Conservation (phyloP, 1,140 invertebrate species). For the Brachionus rotundiformis region DNA sequence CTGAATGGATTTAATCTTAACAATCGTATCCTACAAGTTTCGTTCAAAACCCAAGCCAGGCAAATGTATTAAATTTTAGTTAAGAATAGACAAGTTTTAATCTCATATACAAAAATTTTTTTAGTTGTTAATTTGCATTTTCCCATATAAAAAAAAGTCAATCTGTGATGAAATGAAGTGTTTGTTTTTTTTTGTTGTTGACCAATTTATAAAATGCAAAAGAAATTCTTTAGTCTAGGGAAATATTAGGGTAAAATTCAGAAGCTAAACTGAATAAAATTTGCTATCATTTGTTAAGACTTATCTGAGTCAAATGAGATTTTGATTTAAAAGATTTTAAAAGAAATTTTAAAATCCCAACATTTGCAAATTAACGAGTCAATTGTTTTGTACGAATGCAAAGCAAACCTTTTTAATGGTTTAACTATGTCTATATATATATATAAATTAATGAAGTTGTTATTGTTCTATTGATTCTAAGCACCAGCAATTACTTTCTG, state of each 20-base stretch:
- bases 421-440: neutral
- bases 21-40: constrained; percentile 95
- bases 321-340: neutral
- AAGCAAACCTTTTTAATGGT: constrained; percentile 14
- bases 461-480: neutral
- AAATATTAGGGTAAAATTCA: constrained; percentile 32
- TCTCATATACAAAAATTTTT: neutral
- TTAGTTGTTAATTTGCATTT: constrained; percentile 17
- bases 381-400: constrained; percentile 19
- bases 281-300: neutral
- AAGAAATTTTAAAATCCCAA: neutral
- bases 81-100: constrained; percentile 18
- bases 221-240: constrained; percentile 10
- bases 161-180: constrained; percentile 19
- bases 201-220: neutral
- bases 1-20: constrained; percentile 95
- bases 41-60: constrained; percentile 75
- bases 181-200: constrained; percentile 37
- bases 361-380: constrained; percentile 13
- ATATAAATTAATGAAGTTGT: neutral
- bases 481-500: neutral
- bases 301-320: constrained; percentile 2
- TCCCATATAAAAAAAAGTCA: neutral
- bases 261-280: constrained; percentile 50
- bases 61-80: constrained; percentile 45